Evolutionary conservation across 2,888 invertebrate species (phyloP).

Genomic region (Drosophila algonquin): DNA sequence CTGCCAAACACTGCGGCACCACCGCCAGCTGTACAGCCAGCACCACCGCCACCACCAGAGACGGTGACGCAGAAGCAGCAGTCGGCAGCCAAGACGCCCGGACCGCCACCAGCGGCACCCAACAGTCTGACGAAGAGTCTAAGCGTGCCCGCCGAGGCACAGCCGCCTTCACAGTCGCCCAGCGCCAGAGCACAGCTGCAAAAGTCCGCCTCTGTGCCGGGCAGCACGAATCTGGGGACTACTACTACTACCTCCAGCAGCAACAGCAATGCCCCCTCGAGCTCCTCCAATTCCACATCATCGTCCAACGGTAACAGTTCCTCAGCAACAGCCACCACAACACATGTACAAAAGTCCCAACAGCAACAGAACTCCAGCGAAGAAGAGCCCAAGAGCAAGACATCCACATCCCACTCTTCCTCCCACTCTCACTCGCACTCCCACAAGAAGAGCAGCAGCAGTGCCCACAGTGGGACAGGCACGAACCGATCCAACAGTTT

Average conservation of each 20-base stretch:
- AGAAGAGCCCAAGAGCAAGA: slow-evolving; percentile 49
- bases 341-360: slow-evolving; percentile 61
- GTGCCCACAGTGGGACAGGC: not conserved
- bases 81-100: slow-evolving; percentile 72
- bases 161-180: slow-evolving; percentile 28
- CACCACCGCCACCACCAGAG: slow-evolving; percentile 73
- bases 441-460: slow-evolving; percentile 34
- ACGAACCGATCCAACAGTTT: not conserved
- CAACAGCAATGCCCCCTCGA: slow-evolving; percentile 17
- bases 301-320: slow-evolving; percentile 80
- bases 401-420: slow-evolving; percentile 27
- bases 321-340: slow-evolving; percentile 56
- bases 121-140: slow-evolving; percentile 81
- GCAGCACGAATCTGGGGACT: slow-evolving; percentile 83
- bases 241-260: slow-evolving; percentile 56
- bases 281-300: slow-evolving; percentile 44
- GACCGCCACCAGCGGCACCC: slow-evolving; percentile 71
- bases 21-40: slow-evolving; percentile 73
- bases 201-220: slow-evolving; percentile 83
- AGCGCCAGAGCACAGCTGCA: slow-evolving; percentile 60
- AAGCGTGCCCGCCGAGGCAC: slow-evolving; percentile 73
- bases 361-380: slow-evolving; percentile 51
- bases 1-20: slow-evolving; percentile 84
- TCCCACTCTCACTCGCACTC: slow-evolving; percentile 26
- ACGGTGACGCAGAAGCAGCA: slow-evolving; percentile 35